Evolutionary conservation across 2,113 vertebrate genomes (phyloP), one percentile per base, ranked within the genome.

Genomic region (Acinonyx jubatus): DNA sequence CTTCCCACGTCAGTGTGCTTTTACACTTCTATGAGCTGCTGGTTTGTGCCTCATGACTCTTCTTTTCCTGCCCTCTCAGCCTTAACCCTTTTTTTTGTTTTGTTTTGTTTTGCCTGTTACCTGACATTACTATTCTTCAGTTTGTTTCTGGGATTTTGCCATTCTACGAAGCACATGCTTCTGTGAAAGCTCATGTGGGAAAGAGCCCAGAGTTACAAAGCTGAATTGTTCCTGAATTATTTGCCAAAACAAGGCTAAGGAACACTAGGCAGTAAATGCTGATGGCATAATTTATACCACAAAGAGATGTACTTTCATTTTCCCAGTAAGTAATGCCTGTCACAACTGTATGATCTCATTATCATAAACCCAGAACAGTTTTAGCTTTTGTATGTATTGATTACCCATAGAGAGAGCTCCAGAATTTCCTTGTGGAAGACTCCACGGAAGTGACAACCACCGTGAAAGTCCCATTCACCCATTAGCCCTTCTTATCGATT

Each of bases 391-490:
- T 91, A 3, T 69, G 1, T 95, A 91, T 94, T 80, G 93, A 96
- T 97, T 84, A 85, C 36, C 65, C n/a, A 61, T 15, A 84, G 82
- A 82, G 41, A 50, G 23, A 41, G 65, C 41, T 73, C 79, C 91
- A 95, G 79, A 91, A 74, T 96, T 91, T 96, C 95, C 93, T 88
- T 89, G 41, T 82, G 57, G 48, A 89, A 93, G 68, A 89, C 55
- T 27, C 69, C 81, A 31, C 38, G 3, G 96, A 94, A 97, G 88
- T 81, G 71, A 86, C 78, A 81, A 5, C 38, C 61, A 5, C 66
- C 33, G 29, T 19, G 14, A 78, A 80, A 92, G 80, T 84, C 74
- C 33, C 84, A n/a, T 92, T 96, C 29, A 87, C 41, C 79, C 96
- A 63, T 84, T 80, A 92, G 74, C 87, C 83, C 79, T 96, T 73